phyloP scores from a whole-genome alignment of 35 echinoderm and acorn worm species.

The Apostichopus japonicus region DNA sequence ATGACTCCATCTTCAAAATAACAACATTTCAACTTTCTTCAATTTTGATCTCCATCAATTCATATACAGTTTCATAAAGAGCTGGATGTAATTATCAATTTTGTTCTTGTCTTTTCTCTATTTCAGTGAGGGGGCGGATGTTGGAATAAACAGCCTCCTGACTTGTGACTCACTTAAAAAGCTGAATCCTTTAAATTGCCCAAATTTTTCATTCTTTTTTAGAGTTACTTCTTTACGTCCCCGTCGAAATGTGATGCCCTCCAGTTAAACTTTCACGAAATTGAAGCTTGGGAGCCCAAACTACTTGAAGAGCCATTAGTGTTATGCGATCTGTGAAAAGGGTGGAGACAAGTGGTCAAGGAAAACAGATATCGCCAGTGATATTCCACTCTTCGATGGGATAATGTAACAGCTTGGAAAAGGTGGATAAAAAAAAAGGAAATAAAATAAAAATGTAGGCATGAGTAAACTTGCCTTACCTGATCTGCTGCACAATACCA shows the following conservation, averaged over 20 bases:
- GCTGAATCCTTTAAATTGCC: background rate
- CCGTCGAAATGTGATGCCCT: background rate
- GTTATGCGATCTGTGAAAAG: slow-evolving; percentile 6
- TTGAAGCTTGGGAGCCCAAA: background rate
- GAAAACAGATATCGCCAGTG: slow-evolving; percentile 7
- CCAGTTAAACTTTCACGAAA: background rate
- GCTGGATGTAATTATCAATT: too few species aligned
- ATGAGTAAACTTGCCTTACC: background rate
- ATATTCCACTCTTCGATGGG: background rate
- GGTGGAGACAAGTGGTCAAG: slow-evolving; percentile 17
- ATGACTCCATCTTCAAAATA: too few species aligned
- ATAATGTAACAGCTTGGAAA: slow-evolving; percentile 23
- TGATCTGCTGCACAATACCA: background rate
- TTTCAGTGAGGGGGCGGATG: too few species aligned
- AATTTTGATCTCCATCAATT: too few species aligned
- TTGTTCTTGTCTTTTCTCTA: too few species aligned
- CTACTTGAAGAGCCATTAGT: slow-evolving; percentile 42
- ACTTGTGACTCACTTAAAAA: background rate
- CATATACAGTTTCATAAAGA: too few species aligned
- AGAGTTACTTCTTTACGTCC: background rate
- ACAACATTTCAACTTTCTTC: too few species aligned
- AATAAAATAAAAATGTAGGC: background rate
- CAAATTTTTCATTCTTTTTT: background rate
- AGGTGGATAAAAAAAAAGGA: background rate
- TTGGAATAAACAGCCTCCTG: background rate